Conservation (phyloP, 2,797 vertebrate genomes). For the Lagorchestes hirsutus region DNA sequence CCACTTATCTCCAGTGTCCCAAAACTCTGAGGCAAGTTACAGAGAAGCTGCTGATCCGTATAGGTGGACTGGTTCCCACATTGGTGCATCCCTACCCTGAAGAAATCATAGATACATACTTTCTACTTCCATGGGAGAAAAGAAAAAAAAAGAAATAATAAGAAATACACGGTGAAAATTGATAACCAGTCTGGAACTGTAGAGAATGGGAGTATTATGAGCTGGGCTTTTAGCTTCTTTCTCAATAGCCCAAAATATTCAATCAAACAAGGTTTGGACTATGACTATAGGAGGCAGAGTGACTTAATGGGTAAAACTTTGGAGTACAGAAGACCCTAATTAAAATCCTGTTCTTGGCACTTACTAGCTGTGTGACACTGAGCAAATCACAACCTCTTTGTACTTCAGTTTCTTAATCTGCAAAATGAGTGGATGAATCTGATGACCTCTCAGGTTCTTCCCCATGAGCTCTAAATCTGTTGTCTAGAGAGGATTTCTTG, state of each 20-base stretch:
- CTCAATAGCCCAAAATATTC: background rate
- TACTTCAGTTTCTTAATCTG: background rate
- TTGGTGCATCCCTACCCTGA: background rate
- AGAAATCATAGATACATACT: background rate
- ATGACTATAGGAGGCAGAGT: background rate
- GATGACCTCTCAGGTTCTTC: background rate
- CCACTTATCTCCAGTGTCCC: background rate
- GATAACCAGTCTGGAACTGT: background rate
- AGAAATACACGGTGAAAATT: background rate
- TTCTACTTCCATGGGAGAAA: background rate
- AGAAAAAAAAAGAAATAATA: background rate
- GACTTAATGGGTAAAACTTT: background rate
- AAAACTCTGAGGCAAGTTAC: background rate
- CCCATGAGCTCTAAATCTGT: background rate
- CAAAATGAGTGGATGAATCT: background rate
- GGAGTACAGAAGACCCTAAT: background rate
- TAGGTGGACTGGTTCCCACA: background rate
- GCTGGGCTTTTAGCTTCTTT: background rate
- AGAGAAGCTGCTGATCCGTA: background rate
- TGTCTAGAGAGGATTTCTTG: background rate
- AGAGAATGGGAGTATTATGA: background rate
- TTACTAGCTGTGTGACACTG: background rate
- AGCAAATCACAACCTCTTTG: conserved; percentile 6
- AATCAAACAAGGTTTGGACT: background rate
- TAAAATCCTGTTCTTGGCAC: conserved; percentile 7